Percentiles rank a stretch among this genome's conserved stretches.
Conservation (phyloP, 2,797 vertebrate species). For the Falco rusticolus region DNA sequence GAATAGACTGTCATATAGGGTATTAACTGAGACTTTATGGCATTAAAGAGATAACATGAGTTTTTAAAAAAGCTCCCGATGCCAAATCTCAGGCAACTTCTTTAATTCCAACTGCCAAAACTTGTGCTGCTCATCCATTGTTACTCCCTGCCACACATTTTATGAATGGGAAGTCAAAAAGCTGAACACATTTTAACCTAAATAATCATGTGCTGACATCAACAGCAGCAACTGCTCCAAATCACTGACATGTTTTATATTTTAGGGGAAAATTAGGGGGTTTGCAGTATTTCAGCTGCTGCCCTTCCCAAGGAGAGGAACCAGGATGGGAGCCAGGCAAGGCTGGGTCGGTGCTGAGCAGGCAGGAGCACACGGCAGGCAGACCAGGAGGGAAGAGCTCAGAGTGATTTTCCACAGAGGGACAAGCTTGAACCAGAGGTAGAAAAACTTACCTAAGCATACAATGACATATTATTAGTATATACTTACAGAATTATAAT, state of each 20-base stretch:
- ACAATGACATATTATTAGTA: neutral
- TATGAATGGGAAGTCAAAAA: conserved; percentile 5
- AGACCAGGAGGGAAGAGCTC: neutral
- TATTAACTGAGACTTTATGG: neutral
- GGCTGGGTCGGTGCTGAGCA: neutral
- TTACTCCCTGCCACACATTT: neutral
- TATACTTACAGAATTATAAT: neutral
- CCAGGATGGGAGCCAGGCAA: neutral
- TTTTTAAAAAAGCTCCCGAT: neutral
- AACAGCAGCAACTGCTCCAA: neutral
- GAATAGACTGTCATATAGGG: too few relatives aligned
- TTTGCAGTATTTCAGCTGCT: neutral
- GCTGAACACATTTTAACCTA: neutral
- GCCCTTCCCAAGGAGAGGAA: neutral
- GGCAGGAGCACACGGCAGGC: neutral
- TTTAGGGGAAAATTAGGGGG: neutral
- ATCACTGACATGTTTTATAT: neutral
- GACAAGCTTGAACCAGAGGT: neutral
- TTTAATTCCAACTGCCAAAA: neutral
- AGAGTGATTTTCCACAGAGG: neutral
- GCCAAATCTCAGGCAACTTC: neutral
- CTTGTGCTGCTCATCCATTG: neutral
- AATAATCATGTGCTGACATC: neutral
- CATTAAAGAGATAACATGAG: neutral
- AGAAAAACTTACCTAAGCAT: neutral